Evolutionary conservation across 2,797 vertebrate species (phyloP).

Genomic region (Neomorphus geoffroyi): DNA sequence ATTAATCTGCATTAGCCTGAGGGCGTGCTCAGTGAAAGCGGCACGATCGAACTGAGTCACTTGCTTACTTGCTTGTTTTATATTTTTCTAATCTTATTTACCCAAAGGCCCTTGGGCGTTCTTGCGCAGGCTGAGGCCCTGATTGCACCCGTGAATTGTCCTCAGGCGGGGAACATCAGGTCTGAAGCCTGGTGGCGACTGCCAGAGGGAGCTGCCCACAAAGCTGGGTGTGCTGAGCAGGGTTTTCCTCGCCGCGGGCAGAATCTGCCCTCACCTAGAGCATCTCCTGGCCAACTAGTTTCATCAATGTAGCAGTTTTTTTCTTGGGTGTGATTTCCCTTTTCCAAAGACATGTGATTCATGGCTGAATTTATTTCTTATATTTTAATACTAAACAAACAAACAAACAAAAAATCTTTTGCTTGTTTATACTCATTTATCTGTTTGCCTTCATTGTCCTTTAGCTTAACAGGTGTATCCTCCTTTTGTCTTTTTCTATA

Average conservation of each 20-base stretch:
- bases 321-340: background rate
- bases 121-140: background rate
- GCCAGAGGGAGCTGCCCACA: accelerated
- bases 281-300: background rate
- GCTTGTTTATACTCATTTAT: background rate
- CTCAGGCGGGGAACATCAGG: background rate
- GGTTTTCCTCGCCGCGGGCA: background rate
- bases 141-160: background rate
- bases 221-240: background rate
- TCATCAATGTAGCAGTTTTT: background rate
- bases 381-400: background rate
- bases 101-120: background rate
- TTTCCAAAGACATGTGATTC: accelerated
- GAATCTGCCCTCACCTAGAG: background rate
- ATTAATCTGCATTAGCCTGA: background rate
- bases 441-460: background rate
- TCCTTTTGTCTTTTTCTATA: background rate
- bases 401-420: background rate
- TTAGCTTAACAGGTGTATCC: background rate
- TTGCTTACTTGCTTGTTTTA: background rate
- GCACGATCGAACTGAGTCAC: background rate
- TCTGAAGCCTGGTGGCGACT: background rate
- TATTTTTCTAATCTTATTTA: background rate
- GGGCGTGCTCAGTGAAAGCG: background rate
- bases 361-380: background rate